phyloP scores from a whole-genome alignment of 2,888 invertebrate species.

The Zygaena filipendulae region DNA sequence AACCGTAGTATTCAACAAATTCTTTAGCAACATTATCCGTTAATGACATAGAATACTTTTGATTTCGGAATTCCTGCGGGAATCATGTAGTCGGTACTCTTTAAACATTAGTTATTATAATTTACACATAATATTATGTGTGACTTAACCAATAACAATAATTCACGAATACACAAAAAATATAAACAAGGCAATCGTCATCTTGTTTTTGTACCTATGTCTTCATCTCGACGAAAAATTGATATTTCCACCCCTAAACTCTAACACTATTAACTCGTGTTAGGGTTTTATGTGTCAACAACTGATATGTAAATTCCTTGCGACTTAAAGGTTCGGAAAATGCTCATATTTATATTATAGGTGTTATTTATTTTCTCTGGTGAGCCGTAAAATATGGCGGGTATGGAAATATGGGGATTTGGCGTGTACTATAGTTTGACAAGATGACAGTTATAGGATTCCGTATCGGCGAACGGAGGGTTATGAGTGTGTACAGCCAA shows the following conservation, averaged over 20 bases:
- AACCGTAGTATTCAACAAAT: too few species aligned
- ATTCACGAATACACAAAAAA: too few species aligned
- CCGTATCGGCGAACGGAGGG: conserved; percentile 23
- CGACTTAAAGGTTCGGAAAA: conserved; percentile 50
- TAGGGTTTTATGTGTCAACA: conserved; percentile 55
- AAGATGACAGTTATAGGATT: conserved; percentile 60
- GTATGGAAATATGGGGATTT: conserved; percentile 63
- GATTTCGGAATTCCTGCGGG: too few species aligned
- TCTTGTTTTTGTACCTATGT: too few species aligned
- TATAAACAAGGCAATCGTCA: too few species aligned
- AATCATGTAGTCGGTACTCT: too few species aligned
- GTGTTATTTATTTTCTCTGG: conserved; percentile 63
- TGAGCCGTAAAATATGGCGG: conserved; percentile 59
- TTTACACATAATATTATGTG: too few species aligned
- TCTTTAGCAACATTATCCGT: too few species aligned
- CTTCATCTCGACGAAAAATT: too few species aligned
- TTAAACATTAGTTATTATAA: too few species aligned
- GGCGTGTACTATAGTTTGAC: conserved; percentile 53
- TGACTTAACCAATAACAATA: too few species aligned
- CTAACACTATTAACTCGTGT: conserved; percentile 33
- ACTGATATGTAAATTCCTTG: conserved; percentile 61
- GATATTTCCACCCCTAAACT: conserved; percentile 32
- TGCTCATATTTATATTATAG: conserved; percentile 58
- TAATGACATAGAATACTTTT: too few species aligned
- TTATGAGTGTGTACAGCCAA: conserved; percentile 21